Evolutionary conservation across 1,140 invertebrate genomes (phyloP).

Genomic region (silkworm (Bombyx mori)): ASM3026992v2 NC_085128.1:12350001-12350500

Average conservation of each 20-base stretch:
- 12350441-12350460: conserved; percentile 47
- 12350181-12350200: conserved; percentile 15
- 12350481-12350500: conserved; percentile 38
- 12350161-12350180: conserved; percentile 25
- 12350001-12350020: conserved; percentile 4
- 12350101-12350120: conserved; percentile 41
- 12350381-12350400: conserved; percentile 31
- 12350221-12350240: conserved; percentile 32
- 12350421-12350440: conserved; percentile 47
- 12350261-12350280: conserved; percentile 36
- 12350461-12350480: conserved; percentile 23
- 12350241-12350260: conserved; percentile 26
- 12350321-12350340: conserved; percentile 30
- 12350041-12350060: not conserved
- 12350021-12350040: conserved; percentile 4
- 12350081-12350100: conserved; percentile 23
- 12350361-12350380: conserved; percentile 24
- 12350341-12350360: conserved; percentile 34
- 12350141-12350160: conserved; percentile 27
- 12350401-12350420: conserved; percentile 34
- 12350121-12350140: conserved; percentile 47
- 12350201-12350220: conserved; percentile 12
- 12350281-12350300: conserved; percentile 35
- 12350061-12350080: conserved; percentile 18
- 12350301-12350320: conserved; percentile 10